These are phyloP conservation scores for Tetranychus truncatus DNA, from an alignment of 2,888 invertebrate genomes.

Conservation along the genomic window DNA sequence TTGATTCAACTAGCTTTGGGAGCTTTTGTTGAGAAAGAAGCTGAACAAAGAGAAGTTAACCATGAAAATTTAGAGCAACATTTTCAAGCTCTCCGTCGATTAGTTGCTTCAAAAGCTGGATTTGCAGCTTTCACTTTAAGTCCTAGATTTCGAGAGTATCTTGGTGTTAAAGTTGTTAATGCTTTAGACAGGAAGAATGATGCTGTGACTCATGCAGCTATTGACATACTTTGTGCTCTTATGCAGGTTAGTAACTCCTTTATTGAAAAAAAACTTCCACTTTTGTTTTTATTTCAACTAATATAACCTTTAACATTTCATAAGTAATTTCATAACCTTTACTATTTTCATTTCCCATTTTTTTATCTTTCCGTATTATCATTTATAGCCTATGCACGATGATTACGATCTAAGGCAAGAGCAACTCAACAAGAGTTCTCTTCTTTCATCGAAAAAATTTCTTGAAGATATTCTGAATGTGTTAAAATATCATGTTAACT, in stretches of 20 bases:
- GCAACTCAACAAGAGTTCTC: conserved; percentile 88
- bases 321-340: no score
- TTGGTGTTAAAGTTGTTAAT: conserved; percentile 75
- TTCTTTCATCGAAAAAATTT: conserved; percentile 74
- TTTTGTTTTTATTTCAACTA: not conserved
- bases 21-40: conserved; percentile 53
- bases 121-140: conserved; percentile 84
- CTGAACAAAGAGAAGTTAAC: conserved; percentile 43
- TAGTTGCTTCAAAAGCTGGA: conserved; percentile 93
- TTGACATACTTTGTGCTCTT: conserved; percentile 89
- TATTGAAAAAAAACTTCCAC: not conserved
- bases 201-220: conserved; percentile 81
- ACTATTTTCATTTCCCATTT: not conserved
- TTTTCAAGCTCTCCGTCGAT: conserved; percentile 75
- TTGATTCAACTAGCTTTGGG: conserved; percentile 75
- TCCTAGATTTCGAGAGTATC: conserved; percentile 76
- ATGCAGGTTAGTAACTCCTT: conserved; percentile 48
- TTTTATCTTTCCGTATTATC: conserved; percentile 20
- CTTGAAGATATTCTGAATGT: conserved; percentile 66
- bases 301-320: not conserved
- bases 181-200: conserved; percentile 69
- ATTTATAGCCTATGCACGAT: conserved; percentile 58
- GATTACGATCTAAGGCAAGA: conserved; percentile 92
- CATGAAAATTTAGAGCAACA: conserved; percentile 54
- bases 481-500: conserved; percentile 19